Evolutionary conservation across 1,140 invertebrate genomes (phyloP), one percentile per base, ranked within the genome.

Genomic region (Drosophila malerkotliana): DNA sequence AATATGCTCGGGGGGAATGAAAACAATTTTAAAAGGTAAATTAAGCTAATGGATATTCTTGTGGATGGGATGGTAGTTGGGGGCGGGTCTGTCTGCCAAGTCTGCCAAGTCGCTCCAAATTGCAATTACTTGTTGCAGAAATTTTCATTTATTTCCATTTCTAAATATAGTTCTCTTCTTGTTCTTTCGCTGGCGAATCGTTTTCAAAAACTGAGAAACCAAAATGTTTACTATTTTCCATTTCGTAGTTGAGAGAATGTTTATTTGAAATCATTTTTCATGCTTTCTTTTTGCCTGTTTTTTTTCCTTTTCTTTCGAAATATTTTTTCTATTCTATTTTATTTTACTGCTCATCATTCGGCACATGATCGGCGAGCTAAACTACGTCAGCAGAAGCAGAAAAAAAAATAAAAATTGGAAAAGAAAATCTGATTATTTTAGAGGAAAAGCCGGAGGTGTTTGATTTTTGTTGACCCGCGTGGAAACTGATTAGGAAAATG

Each of bases 1-100:
- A 62, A 37, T 48, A 68, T 47, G 64, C 47, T 6, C 26, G 26
- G 26, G 54, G 54, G 55, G 81, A 71, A 79, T 69, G 47, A 69
- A 84, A 78, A 78, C 73, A 57, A 79, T 84, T 83, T 87, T 72
- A 78, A 88, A 71, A 87, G 82, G 82, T 85, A 85, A 85, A 82
- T 87, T 82, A 75, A 76, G 74, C 63, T 67, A 67, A 77, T 85
- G 80, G 80, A 58, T 54, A 37, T 59, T 30, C 58, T 51, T 57
- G 15, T 51, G 10, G 34, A 12, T 45, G 6, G 7, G 8, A 8
- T 3, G 12, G 15, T 0, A 28, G 14, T 37, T 0, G 44, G 15
- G 32, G 37, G 24, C 12, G 37, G n/a, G 39, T 3, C 6, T 7
- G 10, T 44, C 9, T 55, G 44, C 21, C 21, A 21, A 21, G 21